A percentile compares a stretch with the other conserved stretches of the same genome.
Conservation (phyloP, 2,797 vertebrate species). For the Myotis planiceps region DNA sequence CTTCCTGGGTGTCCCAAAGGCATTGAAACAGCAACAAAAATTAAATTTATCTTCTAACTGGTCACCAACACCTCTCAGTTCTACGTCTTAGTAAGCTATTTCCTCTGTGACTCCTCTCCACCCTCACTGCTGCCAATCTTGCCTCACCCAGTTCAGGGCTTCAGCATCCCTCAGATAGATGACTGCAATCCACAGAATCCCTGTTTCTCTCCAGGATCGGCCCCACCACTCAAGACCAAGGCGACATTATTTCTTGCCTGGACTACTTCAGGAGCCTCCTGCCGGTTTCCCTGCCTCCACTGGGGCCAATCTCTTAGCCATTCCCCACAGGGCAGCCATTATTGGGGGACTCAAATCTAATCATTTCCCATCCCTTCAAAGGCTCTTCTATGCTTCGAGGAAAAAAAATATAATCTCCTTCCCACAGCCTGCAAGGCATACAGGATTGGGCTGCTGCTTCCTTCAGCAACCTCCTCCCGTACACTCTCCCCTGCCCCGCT, state of each 20-base stretch:
- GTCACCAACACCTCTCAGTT: not conserved
- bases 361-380: constrained; percentile 14
- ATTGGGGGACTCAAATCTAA: constrained; percentile 54
- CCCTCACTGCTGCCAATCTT: not conserved
- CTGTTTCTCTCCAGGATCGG: not conserved
- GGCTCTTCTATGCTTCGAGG: not conserved
- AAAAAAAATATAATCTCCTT: not conserved
- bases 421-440: not conserved
- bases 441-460: not conserved
- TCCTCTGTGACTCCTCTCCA: not conserved
- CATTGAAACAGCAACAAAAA: not conserved
- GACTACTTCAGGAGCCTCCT: not conserved
- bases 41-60: not conserved
- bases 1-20: not conserved
- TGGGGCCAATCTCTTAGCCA: not conserved
- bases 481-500: not conserved
- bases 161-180: not conserved
- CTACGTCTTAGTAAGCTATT: not conserved
- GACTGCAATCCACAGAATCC: not conserved
- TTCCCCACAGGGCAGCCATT: not conserved
- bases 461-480: not conserved
- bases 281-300: not conserved
- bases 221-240: not conserved
- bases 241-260: not conserved
- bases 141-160: not conserved